A percentile compares a stretch with the other conserved stretches of the same genome.
These are phyloP conservation scores for Leptinotarsa rubiginosa DNA, from an alignment of 2,888 invertebrate genomes.

Conservation along the genomic window DNA sequence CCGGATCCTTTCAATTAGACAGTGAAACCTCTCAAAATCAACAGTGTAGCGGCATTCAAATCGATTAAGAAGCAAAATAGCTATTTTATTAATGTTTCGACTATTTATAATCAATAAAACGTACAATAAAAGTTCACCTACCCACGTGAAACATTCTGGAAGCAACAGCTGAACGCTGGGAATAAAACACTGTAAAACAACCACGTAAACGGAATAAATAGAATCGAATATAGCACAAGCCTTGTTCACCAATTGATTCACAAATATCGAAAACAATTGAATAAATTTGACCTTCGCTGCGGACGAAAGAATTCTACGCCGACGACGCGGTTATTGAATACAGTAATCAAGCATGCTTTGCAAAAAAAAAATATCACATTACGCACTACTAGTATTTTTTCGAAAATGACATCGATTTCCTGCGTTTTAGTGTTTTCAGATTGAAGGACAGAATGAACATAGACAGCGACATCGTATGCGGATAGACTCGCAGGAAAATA, in stretches of 20 bases:
- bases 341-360: background rate
- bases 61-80: too few relatives aligned
- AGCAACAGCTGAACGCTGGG: background rate
- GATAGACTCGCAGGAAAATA: background rate
- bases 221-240: background rate
- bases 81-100: too few relatives aligned
- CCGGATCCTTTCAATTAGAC: too few relatives aligned
- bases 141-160: background rate
- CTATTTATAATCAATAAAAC: too few relatives aligned
- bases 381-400: background rate
- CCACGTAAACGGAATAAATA: background rate
- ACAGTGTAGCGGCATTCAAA: too few relatives aligned
- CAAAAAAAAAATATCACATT: background rate
- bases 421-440: background rate
- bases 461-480: background rate
- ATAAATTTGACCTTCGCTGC: background rate
- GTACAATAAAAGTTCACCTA: background rate
- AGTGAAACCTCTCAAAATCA: too few relatives aligned
- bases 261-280: conserved; percentile 11
- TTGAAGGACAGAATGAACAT: background rate
- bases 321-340: background rate
- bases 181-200: background rate
- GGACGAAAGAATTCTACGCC: background rate
- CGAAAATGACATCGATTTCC: background rate
- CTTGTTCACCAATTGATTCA: background rate